Evolutionary conservation across 2,888 invertebrate species (phyloP).

Genomic region (Allolobophora icterica): DNA sequence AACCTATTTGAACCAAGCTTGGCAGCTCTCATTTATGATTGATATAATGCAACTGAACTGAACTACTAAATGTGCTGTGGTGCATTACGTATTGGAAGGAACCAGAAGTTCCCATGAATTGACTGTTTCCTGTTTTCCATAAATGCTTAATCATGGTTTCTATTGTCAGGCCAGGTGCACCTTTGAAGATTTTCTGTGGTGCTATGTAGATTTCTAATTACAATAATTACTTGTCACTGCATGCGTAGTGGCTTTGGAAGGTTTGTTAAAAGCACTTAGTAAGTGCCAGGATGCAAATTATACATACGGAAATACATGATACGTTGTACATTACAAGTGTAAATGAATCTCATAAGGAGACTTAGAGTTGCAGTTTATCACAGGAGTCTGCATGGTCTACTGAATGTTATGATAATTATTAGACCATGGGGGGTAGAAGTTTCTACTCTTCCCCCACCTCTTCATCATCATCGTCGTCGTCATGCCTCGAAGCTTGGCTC

Average conservation of each 20-base stretch:
- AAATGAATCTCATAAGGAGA: background rate
- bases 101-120: background rate
- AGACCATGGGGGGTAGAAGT: background rate
- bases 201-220: too few species aligned
- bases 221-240: background rate
- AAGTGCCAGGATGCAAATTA: background rate
- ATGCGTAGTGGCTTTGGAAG: background rate
- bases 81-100: background rate
- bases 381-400: background rate
- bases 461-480: background rate
- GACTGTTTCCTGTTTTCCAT: too few species aligned
- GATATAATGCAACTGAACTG: background rate
- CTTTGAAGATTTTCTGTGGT: too few species aligned
- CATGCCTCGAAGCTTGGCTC: background rate
- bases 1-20: background rate
- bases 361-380: background rate
- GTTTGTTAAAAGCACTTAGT: background rate
- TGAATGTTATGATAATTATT: background rate
- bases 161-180: too few species aligned
- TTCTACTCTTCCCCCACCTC: background rate
- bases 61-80: background rate
- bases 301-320: background rate
- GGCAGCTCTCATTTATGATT: background rate
- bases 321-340: background rate
- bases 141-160: too few species aligned